Base-by-base conservation (phyloP, 2,797 vertebrate species). In the Chanos chanos region DNA sequence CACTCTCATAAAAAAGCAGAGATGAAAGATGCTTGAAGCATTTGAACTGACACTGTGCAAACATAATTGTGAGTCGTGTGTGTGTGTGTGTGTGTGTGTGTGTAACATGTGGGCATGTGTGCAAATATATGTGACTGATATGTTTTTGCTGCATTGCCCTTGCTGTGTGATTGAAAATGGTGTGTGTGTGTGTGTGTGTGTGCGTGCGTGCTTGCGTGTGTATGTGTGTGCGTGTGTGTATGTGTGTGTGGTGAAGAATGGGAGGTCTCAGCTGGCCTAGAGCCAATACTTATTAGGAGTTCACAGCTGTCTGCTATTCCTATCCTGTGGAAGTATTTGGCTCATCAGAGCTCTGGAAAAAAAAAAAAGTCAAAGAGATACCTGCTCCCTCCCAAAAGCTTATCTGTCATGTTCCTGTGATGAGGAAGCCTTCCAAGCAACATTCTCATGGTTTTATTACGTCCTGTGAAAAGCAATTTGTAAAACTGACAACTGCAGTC, bases 241-340 rank as follows among this genome's bases (percentile, higher is more conserved):
- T n/a, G 28, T 52, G 21, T 5, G 3, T 8, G 49, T 33, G n/a
- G 36, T 70, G 67, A 70, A 45, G 50, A 70, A 67, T 57, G 18
- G 49, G 22, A 33, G 54, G 60, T 66, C 61, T 61, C 28, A 61
- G 58, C 25, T 68, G 67, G 67, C 67, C 5, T 54, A 55, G 60
- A 22, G 39, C 66, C 62, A 72, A 50, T 15, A 4, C 63, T 72
- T 67, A 72, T 70, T 67, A 71, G 45, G 12, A 28, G 3, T 60
- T 63, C 51, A 55, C 62, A 58, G 62, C 66, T 71, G 66, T 40
- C 55, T 63, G 57, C 39, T 50, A 19, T 50, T 50, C 41, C 28
- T 10, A 15, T 65, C 75, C 63, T 43, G 7, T 13, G 58, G 66
- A 72, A 68, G 58, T 52, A 40, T 71, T 77, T 75, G 77, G 54